Evolutionary conservation across 2,888 invertebrate species (phyloP), one percentile per base, ranked within the genome.

Genomic region (Morinoia aosen): DNA sequence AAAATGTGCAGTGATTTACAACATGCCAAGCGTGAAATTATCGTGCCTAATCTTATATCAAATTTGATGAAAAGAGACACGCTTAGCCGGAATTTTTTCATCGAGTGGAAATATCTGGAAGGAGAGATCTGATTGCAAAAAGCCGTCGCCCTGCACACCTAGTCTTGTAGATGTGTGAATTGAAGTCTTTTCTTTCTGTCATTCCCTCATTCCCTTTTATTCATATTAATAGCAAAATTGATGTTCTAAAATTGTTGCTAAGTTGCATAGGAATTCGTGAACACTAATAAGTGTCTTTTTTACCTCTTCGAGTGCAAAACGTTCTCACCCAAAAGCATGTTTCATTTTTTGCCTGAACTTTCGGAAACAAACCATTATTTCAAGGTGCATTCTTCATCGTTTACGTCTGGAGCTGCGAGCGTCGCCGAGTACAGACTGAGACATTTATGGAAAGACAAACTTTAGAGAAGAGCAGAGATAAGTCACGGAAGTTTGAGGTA

Each of bases 391-490:
- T 33, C 33, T 76, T 76, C 76, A 76, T 33, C 76, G 76, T 76
- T 33, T 76, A 33, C 76, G 76, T 76, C 33, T 33, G 76, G 76
- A 25, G 25, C 76, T 10, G 76, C 8, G 76, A 33, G 10, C 33
- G 33, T 76, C 25, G 25, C 76, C 76, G 76, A 76, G 33, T 76
- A 76, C 76, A 76, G 33, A 76, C 76, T 76, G 76, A 76, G 76
- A 76, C 76, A 76, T 76, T 76, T 76, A 76, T 19, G 76, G 76
- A 76, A 33, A 76, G 76, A 76, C 76, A 76, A 76, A 76, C 76
- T 76, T 76, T 76, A 76, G 33, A 76, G 76, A 76, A 76, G 76
- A 76, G 76, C 76, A 76, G 76, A 76, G 76, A 76, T 76, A 76
- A 76, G 76, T 76, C 76, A 76, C 76, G 76, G 76, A 76, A 76